A percentile compares a stretch with the other conserved stretches of the same genome.
phyloP scores from a whole-genome alignment of 2,113 vertebrate species.

The Garra rufa region DNA sequence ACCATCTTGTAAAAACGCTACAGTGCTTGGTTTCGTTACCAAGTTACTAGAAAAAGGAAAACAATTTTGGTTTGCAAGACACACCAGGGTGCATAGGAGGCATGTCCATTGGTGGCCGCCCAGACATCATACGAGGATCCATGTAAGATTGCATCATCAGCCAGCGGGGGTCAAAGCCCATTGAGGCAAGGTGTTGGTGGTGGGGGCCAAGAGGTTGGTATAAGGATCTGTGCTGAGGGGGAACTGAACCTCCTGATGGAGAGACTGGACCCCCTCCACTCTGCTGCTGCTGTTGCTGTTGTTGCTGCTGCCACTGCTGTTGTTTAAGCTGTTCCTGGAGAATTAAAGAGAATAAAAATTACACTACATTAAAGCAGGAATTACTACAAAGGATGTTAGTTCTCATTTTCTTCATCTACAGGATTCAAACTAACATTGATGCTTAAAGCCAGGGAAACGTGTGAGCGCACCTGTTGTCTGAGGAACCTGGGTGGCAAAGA shows the following conservation, averaged over 20 bases:
- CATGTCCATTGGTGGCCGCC: constrained; percentile 91
- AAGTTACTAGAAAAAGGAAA: neutral
- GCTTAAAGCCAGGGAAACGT: neutral
- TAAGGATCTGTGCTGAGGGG: constrained; percentile 89
- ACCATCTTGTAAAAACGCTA: neutral
- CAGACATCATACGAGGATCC: constrained; percentile 96
- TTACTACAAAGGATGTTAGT: neutral
- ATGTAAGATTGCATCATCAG: constrained; percentile 99
- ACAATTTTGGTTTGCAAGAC: neutral
- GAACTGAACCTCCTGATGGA: constrained; percentile 82
- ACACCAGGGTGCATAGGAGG: constrained; percentile 87
- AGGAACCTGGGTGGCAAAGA: constrained; percentile 96
- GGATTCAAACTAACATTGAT: neutral
- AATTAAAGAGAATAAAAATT: constrained; percentile 8
- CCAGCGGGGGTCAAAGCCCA: constrained; percentile 98
- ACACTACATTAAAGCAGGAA: neutral
- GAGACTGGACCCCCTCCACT: constrained; percentile 85
- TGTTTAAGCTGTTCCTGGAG: constrained; percentile 94
- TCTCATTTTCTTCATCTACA: neutral
- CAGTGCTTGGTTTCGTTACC: neutral
- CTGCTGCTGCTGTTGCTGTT: constrained; percentile 85
- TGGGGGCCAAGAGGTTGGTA: constrained; percentile 94
- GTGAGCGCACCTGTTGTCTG: constrained; percentile 88
- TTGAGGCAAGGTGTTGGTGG: constrained; percentile 92
- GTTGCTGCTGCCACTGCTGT: constrained; percentile 93